Conservation (phyloP, 2,113 vertebrate species). For the Halcyon malimbica region DNA sequence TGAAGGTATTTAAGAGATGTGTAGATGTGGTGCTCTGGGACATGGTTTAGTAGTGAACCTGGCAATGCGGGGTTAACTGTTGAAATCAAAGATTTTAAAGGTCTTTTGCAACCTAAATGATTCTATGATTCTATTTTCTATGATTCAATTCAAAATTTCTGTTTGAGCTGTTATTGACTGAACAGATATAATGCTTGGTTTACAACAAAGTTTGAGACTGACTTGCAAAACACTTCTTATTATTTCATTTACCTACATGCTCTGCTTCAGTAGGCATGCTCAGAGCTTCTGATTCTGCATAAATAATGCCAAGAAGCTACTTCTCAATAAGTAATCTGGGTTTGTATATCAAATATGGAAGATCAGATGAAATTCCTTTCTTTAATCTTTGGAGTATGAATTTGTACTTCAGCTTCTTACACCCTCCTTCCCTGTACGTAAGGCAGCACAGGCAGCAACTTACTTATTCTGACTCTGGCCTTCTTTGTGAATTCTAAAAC, state of each 20-base stretch:
- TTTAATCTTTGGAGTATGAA: background rate
- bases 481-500: background rate
- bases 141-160: background rate
- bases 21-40: background rate
- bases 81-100: background rate
- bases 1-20: background rate
- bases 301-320: background rate
- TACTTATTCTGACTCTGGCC: background rate
- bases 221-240: background rate
- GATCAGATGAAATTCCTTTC: background rate
- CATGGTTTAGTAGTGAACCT: background rate
- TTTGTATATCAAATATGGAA: background rate
- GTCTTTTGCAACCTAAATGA: background rate
- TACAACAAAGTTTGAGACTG: background rate
- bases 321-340: background rate
- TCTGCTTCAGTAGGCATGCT: background rate
- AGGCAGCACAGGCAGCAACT: background rate
- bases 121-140: background rate
- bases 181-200: background rate
- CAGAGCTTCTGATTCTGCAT: background rate
- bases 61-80: background rate
- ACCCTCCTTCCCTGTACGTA: background rate
- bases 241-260: background rate
- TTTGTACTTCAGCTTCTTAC: background rate
- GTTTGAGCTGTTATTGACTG: background rate